These are phyloP conservation scores for Macrobrachium nipponense DNA, from an alignment of 1,140 invertebrate genomes.

Conservation along the genomic window DNA sequence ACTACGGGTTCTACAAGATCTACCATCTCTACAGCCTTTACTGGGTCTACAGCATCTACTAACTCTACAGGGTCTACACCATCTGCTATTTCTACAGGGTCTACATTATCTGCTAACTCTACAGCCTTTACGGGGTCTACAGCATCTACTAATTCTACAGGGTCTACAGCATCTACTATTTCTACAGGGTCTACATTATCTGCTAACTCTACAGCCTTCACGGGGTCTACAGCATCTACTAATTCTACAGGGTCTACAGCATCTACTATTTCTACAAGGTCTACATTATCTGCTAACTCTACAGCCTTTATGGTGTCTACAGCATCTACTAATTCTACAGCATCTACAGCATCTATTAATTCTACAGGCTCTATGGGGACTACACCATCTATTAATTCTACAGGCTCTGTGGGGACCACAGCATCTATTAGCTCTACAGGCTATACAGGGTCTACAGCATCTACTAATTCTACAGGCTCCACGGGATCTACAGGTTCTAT, in stretches of 20 bases:
- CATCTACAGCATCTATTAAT: neutral
- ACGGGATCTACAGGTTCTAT: neutral
- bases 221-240: neutral
- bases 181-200: neutral
- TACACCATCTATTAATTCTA: neutral
- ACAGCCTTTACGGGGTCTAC: too few relatives aligned
- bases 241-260: neutral
- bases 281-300: neutral
- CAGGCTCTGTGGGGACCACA: neutral
- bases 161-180: neutral
- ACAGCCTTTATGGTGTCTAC: neutral
- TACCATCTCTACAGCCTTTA: neutral
- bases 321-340: too few relatives aligned
- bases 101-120: too few relatives aligned
- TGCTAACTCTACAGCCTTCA: neutral
- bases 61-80: neutral
- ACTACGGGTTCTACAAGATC: neutral
- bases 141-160: neutral
- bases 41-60: neutral
- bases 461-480: neutral
- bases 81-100: too few relatives aligned
- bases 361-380: neutral
- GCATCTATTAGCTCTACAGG: neutral
- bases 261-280: neutral
- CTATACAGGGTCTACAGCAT: neutral